These are phyloP conservation scores for Columba livia DNA, from an alignment of 2,113 vertebrate genomes.

Conservation along the genomic window DNA sequence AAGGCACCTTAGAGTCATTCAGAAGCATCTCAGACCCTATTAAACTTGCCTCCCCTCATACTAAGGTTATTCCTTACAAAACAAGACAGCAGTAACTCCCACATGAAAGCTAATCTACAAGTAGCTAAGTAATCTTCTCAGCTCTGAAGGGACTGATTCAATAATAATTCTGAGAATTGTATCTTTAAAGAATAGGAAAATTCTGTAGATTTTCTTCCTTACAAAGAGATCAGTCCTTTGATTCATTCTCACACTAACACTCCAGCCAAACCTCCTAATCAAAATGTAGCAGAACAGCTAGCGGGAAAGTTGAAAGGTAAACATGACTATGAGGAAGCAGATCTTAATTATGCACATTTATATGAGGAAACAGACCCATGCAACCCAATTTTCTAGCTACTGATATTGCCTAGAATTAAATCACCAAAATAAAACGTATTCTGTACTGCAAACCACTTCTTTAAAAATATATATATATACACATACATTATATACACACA, in stretches of 20 bases:
- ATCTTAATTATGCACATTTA: background rate
- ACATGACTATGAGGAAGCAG: background rate
- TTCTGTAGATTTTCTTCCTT: background rate
- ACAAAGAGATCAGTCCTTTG: background rate
- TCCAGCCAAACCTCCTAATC: background rate
- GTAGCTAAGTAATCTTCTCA: background rate
- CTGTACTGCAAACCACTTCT: background rate
- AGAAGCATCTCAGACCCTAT: background rate
- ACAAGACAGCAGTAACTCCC: background rate
- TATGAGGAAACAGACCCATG: accelerated
- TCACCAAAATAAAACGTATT: background rate
- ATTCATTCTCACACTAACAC: background rate
- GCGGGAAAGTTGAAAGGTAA: background rate
- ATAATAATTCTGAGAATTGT: background rate
- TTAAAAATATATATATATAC: no score
- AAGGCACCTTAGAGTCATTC: background rate
- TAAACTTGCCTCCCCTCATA: background rate
- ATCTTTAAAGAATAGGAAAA: background rate
- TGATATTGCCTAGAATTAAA: background rate
- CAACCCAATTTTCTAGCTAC: background rate
- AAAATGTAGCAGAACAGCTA: background rate
- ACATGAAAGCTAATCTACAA: background rate
- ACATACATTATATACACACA: no score
- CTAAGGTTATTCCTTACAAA: background rate
- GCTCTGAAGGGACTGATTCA: background rate